Evolutionary conservation across 2,888 invertebrate genomes (phyloP), one percentile per base, ranked within the genome.

Genomic region (Leptarthrus brevirostris): DNA sequence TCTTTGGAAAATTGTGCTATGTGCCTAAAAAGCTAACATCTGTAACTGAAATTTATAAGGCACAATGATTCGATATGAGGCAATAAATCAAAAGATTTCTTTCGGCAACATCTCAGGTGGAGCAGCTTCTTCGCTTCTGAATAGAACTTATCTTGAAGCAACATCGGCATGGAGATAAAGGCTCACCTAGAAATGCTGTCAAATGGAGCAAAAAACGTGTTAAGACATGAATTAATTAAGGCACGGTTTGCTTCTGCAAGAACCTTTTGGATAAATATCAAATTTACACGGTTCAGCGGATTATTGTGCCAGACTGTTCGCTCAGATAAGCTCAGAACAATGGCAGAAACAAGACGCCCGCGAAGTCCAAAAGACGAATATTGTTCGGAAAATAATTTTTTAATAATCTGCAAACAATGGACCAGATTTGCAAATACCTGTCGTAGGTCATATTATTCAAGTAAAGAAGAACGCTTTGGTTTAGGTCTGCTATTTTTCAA

Each of bases 191-290:
- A 36, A 64, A 30, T 69, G 69, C 69, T 69, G 69, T 69, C 69
- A 69, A 69, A 69, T 52, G 69, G 49, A 52, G 69, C 69, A 69
- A 69, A 69, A 69, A 69, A 30, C 36, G 54, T 71, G 54, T 71
- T 71, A 58, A 72, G 56, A 58, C 40, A 56, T 47, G 56, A 72
- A 72, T 72, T 72, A 72, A 72, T 72, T 72, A 72, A 72, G 54
- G 72, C 58, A 72, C 56, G 47, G 56, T 26, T 40, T 6, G 52
- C 69, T 52, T 49, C 52, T 69, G 69, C 4, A 20, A 34, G 52
- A 12, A 24, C 20, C 47, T 66, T 52, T 30, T 24, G 26, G 69
- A 34, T 66, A 66, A 66, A 66, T 66, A 66, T 66, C 64, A 66
- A 24, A 66, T 69, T 52, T 69, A 22, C 69, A 69, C 69, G 69